phyloP scores from a whole-genome alignment of 2,888 invertebrate species.

The Platyscelio sp. region DNA sequence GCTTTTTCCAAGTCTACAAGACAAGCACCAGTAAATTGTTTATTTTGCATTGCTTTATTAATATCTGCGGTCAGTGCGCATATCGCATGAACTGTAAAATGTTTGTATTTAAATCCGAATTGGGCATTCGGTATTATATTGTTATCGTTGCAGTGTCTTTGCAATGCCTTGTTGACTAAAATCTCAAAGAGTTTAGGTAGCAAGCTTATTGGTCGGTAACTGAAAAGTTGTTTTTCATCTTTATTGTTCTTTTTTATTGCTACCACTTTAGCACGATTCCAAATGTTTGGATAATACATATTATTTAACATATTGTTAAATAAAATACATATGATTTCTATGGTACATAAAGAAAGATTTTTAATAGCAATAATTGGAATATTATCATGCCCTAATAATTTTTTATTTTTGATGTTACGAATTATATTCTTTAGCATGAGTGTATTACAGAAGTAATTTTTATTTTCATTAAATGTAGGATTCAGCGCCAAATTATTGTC shows the following conservation, averaged over 20 bases:
- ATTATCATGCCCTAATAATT: slow-evolving; percentile 44
- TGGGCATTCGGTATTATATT: not conserved
- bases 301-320: slow-evolving; percentile 66
- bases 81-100: not conserved
- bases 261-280: slow-evolving; percentile 61
- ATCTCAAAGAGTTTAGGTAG: slow-evolving; percentile 48
- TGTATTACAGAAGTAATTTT: slow-evolving; percentile 16
- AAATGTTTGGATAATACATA: slow-evolving; percentile 39
- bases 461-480: not conserved
- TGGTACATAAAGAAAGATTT: slow-evolving; percentile 17
- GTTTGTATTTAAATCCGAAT: slow-evolving; percentile 6
- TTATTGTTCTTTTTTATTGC: slow-evolving; percentile 49
- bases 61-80: not conserved
- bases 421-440: not conserved
- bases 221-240: not conserved
- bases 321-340: not conserved
- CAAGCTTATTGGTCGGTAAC: slow-evolving; percentile 69
- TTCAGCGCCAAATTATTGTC: not conserved
- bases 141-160: not conserved
- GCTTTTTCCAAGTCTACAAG: slow-evolving; percentile 32
- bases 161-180: not conserved
- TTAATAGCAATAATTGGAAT: slow-evolving; percentile 42
- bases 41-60: not conserved
- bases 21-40: slow-evolving; percentile 4
- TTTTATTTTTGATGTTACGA: slow-evolving; percentile 33